phyloP scores from a whole-genome alignment of 2,113 vertebrate genomes.

The Megatriorchis doriae region DNA sequence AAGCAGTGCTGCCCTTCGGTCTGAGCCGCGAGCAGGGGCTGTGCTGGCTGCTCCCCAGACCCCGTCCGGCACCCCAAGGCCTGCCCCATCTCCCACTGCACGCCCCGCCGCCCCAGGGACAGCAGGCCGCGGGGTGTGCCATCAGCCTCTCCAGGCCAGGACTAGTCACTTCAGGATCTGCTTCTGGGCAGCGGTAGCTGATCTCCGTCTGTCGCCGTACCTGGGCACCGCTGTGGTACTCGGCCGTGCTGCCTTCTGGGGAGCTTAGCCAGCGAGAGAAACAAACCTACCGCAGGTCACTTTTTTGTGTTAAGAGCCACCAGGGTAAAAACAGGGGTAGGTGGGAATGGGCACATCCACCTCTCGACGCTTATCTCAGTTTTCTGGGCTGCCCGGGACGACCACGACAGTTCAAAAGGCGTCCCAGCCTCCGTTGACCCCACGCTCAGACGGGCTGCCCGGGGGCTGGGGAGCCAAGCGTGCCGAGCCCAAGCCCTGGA shows the following conservation, averaged over 20 bases:
- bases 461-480: not conserved
- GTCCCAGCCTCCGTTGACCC: accelerated
- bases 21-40: not conserved
- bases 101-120: not conserved
- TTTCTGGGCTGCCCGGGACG: not conserved
- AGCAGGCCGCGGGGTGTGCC: not conserved
- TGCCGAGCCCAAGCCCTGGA: accelerated
- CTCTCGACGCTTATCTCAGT: not conserved
- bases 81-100: accelerated
- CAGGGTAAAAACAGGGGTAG: not conserved
- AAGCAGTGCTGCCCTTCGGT: not conserved
- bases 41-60: not conserved
- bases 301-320: not conserved
- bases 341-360: not conserved
- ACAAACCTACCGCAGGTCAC: not conserved
- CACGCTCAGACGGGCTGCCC: too few species aligned
- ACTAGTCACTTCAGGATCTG: not conserved
- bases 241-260: not conserved
- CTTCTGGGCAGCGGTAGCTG: not conserved
- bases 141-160: not conserved
- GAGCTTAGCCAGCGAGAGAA: accelerated
- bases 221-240: not conserved
- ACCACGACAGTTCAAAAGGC: not conserved
- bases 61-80: not conserved
- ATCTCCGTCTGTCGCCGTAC: accelerated